Evolutionary conservation across 2,113 vertebrate genomes (phyloP), one percentile per base, ranked within the genome.

Genomic region (human): DNA sequence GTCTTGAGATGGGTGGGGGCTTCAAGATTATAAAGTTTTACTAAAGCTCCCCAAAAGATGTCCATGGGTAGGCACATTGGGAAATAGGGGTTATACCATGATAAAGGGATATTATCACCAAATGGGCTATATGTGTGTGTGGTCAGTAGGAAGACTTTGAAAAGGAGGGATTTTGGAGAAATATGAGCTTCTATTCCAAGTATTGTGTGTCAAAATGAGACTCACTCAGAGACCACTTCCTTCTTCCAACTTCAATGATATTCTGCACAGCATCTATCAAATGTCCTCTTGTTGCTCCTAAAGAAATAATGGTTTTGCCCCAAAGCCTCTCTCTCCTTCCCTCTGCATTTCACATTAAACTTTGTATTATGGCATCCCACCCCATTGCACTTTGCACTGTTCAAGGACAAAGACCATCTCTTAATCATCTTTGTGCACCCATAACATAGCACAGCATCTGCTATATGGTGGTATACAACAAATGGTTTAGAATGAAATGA

Each of bases 351-450:
- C 73, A 32, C 61, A 70, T 68, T 90, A 73, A 87, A 52, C 48
- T 57, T 61, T 32, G 32, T 23, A 48, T 30, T n/a, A 13, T 43
- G 50, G 76, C 68, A 55, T 57, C 64, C 84, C 25, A 75, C 7
- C 50, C 23, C 27, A 35, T 23, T 11, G 43, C 7, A 18, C 45
- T 90, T 43, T 75, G 45, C n/a, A 27, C 38, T 48, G 61, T 38
- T 96, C 68, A 84, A 90, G 89, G 55, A 92, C 59, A 93, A 75
- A 95, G 57, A 43, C 30, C n/a, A 55, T 35, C 13, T 83, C 75
- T 88, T 57, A 38, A 73, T 81, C 90, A 88, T 5, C 75, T 84
- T 30, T 45, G 72, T 78, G 84, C 30, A 80, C 9, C 38, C 1
- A 20, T 50, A 38, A 40, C 48, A 23, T 8, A 25, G 75, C 8